These are phyloP conservation scores for Calidris pygmaea DNA, from an alignment of 2,113 vertebrate genomes.

Conservation along the genomic window DNA sequence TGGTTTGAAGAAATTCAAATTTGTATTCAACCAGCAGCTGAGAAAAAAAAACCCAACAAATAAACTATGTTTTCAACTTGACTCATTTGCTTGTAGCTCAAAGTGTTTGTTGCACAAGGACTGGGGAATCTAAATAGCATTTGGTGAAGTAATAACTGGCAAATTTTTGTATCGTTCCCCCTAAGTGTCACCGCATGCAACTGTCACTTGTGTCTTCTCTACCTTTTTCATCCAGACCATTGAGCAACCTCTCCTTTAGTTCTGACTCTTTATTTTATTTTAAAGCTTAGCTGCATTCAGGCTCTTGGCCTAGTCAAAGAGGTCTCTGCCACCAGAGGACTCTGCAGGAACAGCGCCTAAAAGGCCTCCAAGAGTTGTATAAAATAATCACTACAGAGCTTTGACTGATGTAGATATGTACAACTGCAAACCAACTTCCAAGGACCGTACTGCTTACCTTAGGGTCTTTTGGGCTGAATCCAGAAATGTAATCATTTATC, in stretches of 20 bases:
- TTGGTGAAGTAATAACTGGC: neutral
- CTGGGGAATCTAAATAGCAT: neutral
- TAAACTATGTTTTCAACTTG: neutral
- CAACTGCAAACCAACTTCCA: neutral
- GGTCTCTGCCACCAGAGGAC: neutral
- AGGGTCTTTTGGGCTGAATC: constrained; percentile 91
- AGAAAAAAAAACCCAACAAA: neutral
- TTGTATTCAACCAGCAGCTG: constrained; percentile 94
- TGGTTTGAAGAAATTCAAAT: constrained; percentile 92
- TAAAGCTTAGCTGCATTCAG: neutral
- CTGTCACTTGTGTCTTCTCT: neutral
- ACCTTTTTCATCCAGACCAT: neutral
- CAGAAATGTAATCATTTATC: constrained; percentile 94
- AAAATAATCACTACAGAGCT: neutral
- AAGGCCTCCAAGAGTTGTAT: neutral
- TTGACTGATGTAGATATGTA: accelerated
- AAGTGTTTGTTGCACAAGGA: neutral
- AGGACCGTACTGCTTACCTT: constrained; percentile 79
- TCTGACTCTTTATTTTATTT: neutral
- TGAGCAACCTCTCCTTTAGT: neutral
- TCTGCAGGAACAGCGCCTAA: neutral
- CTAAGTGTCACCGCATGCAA: neutral
- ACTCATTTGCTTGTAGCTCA: neutral
- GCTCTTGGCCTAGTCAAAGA: neutral
- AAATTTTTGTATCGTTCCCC: neutral